These are phyloP conservation scores for Chauna torquata DNA, from an alignment of 2,113 vertebrate genomes.

Conservation along the genomic window DNA sequence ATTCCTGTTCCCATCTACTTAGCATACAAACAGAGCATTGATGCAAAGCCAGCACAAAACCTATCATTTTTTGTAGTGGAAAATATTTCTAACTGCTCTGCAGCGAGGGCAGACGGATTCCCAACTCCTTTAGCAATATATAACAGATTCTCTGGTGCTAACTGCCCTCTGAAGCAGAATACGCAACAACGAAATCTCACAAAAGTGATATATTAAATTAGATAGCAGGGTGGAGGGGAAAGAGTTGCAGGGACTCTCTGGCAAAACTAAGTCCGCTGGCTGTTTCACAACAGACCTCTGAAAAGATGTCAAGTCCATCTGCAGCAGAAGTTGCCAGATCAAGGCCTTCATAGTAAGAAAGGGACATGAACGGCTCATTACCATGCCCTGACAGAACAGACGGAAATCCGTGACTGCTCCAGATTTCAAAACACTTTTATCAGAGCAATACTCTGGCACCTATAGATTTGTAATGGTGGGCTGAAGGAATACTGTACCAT, in stretches of 20 bases:
- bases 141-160: too few relatives aligned
- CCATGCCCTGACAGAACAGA: fast-evolving
- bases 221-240: not conserved
- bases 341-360: not conserved
- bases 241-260: not conserved
- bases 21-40: not conserved
- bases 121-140: not conserved
- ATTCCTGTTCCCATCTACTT: fast-evolving
- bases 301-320: fast-evolving
- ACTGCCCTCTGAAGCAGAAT: not conserved
- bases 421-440: not conserved
- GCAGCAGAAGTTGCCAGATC: not conserved
- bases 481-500: fast-evolving
- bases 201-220: not conserved
- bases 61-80: not conserved
- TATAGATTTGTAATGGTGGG: fast-evolving
- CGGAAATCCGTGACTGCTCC: not conserved
- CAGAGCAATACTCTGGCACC: not conserved
- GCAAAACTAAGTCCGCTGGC: not conserved
- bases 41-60: not conserved
- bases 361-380: fast-evolving
- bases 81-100: not conserved
- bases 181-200: not conserved
- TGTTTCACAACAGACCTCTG: not conserved
- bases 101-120: not conserved